Conservation (phyloP, 2,113 vertebrate species). For the Notarius lentiginosus region DNA sequence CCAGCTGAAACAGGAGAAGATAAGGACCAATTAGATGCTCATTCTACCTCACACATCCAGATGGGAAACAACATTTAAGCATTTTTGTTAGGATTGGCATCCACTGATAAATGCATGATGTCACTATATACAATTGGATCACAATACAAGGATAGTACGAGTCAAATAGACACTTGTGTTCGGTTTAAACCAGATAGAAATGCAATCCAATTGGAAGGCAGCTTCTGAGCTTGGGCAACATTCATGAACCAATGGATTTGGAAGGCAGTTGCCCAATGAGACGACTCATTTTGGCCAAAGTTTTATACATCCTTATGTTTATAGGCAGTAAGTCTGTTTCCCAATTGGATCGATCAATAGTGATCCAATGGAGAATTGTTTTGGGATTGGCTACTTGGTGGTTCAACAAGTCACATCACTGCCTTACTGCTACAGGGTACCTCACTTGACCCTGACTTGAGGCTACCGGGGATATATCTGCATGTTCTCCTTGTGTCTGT, state of each 20-base stretch:
- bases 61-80: neutral
- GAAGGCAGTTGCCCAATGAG: neutral
- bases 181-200: neutral
- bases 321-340: neutral
- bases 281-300: neutral
- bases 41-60: neutral
- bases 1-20: constrained; percentile 61
- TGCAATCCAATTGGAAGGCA: neutral
- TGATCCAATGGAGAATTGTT: neutral
- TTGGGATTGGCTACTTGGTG: neutral
- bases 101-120: constrained; percentile 42
- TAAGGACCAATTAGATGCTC: constrained; percentile 61
- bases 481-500: neutral
- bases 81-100: constrained; percentile 68
- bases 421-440: neutral
- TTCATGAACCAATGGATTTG: neutral
- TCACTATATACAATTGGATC: constrained; percentile 35
- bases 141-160: constrained; percentile 12
- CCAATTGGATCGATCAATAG: neutral
- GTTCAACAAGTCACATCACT: no score
- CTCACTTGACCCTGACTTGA: neutral
- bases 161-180: neutral
- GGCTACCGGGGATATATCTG: neutral
- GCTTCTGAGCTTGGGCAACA: neutral
- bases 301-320: neutral